These are phyloP conservation scores for Pygmarrhopalites habei DNA, from an alignment of 1,140 invertebrate species.

Conservation along the genomic window DNA sequence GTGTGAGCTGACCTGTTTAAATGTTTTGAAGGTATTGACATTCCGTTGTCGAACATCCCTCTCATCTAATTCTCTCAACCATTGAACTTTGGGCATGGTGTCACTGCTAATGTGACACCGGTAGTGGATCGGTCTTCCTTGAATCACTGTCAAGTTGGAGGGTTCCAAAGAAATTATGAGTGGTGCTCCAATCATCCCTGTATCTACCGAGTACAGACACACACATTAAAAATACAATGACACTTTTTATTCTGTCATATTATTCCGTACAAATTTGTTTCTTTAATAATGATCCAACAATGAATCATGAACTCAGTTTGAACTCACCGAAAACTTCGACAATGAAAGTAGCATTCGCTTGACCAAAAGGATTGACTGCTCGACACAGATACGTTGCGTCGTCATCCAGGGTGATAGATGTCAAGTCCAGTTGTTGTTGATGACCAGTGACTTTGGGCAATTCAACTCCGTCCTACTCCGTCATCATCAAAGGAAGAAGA, in stretches of 20 bases:
- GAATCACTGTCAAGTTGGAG: constrained; percentile 24
- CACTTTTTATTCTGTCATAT: no score
- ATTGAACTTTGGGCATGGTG: constrained; percentile 22
- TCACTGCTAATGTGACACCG: constrained; percentile 31
- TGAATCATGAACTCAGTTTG: no score
- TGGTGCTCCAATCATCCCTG: constrained; percentile 8
- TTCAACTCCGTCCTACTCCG: constrained; percentile 15
- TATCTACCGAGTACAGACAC: constrained; percentile 5
- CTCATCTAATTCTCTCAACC: constrained; percentile 24
- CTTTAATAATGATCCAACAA: no score
- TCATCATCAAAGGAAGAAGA: neutral
- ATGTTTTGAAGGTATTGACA: neutral
- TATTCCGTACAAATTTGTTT: no score
- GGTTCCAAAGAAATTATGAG: constrained; percentile 27
- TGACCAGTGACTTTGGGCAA: constrained; percentile 20
- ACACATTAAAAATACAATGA: no score
- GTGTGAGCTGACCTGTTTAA: neutral
- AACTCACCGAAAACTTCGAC: constrained; percentile 30
- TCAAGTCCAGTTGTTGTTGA: constrained; percentile 23
- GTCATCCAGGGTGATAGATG: constrained; percentile 14
- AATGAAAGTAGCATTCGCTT: constrained; percentile 29
- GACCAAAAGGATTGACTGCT: constrained; percentile 24
- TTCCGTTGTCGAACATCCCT: neutral
- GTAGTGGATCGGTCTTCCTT: constrained; percentile 24
- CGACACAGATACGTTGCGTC: constrained; percentile 25